These are phyloP conservation scores for Parazoanthus atlanticus DNA, from an alignment of 92 coral and sea anemone species.

Conservation along the genomic window DNA sequence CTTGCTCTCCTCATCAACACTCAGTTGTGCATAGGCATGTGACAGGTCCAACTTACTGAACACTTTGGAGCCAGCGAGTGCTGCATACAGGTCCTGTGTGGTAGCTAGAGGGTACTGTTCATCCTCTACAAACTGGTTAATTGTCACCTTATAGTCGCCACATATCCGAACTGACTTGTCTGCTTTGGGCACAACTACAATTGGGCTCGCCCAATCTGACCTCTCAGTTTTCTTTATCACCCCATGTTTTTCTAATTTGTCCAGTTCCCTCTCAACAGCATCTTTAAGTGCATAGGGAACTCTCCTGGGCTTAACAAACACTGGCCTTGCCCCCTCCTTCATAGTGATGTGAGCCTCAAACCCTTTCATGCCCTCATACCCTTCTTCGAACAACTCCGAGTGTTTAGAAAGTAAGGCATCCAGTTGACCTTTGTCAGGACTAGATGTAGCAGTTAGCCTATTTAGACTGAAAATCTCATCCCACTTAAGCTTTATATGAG, in stretches of 20 bases:
- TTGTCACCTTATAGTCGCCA: conserved; percentile 42
- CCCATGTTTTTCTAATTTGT: conserved; percentile 34
- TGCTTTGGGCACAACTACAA: conserved; percentile 58
- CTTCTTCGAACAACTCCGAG: conserved; percentile 28
- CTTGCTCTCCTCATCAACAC: conserved; percentile 44
- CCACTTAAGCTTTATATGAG: conserved; percentile 36
- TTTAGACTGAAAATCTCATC: conserved; percentile 37
- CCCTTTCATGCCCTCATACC: conserved; percentile 51
- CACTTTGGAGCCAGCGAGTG: conserved; percentile 53
- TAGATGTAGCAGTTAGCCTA: not conserved
- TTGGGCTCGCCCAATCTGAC: conserved; percentile 56
- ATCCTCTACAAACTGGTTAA: conserved; percentile 50
- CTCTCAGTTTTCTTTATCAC: conserved; percentile 26
- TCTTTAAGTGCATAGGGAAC: conserved; percentile 30
- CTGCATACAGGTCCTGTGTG: conserved; percentile 54
- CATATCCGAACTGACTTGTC: conserved; percentile 53
- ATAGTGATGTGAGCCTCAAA: conserved; percentile 46
- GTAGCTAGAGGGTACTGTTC: conserved; percentile 54
- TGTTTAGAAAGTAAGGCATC: conserved; percentile 17
- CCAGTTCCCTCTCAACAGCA: conserved; percentile 26
- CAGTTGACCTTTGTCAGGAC: conserved; percentile 9
- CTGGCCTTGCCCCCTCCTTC: not conserved
- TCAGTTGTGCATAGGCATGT: conserved; percentile 62
- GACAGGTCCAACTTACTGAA: conserved; percentile 60
- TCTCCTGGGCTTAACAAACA: conserved; percentile 22